Percentiles rank a stretch among this genome's conserved stretches.
phyloP scores from a whole-genome alignment of 1,140 invertebrate genomes.

The Coelopa frigida region DNA sequence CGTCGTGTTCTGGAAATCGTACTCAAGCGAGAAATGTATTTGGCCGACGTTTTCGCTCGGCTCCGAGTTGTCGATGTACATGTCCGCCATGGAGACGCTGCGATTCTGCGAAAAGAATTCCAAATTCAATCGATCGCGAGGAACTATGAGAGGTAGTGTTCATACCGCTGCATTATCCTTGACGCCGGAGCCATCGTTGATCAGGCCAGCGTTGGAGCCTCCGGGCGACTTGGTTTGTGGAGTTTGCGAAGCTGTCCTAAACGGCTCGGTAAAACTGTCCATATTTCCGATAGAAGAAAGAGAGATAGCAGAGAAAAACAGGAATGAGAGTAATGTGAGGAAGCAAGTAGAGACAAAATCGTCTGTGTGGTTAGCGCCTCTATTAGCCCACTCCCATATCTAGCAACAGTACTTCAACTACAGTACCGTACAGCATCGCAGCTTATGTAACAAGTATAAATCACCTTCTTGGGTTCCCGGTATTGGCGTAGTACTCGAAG shows the following conservation, averaged over 20 bases:
- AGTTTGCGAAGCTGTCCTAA: constrained; percentile 38
- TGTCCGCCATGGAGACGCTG: constrained; percentile 86
- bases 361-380: no score
- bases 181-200: constrained; percentile 18
- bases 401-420: no score
- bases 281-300: no score
- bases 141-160: neutral
- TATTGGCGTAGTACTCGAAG: no score
- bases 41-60: constrained; percentile 86
- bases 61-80: constrained; percentile 90
- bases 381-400: no score
- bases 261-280: no score
- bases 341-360: no score
- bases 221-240: constrained; percentile 63
- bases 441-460: no score
- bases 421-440: no score
- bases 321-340: no score
- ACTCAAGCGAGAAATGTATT: constrained; percentile 91
- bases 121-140: neutral
- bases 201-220: constrained; percentile 50
- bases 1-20: constrained; percentile 91
- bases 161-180: constrained; percentile 31
- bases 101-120: constrained; percentile 71
- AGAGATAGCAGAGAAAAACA: no score
- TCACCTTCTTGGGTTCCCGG: no score